phyloP scores from a whole-genome alignment of 2,797 vertebrate species.

The Sylvilagus floridanus region DNA sequence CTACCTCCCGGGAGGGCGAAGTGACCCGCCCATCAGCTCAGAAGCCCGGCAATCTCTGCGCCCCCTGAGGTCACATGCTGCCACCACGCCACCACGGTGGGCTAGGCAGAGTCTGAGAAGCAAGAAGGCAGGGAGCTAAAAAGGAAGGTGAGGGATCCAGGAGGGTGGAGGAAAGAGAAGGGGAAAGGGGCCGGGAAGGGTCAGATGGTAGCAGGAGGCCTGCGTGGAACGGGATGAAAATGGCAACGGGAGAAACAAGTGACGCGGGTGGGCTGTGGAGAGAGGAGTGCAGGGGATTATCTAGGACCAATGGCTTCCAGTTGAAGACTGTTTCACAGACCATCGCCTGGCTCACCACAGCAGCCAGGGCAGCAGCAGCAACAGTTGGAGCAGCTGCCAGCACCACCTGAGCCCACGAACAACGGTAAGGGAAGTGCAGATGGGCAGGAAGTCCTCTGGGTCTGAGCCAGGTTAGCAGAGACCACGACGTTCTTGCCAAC shows the following conservation, averaged over 20 bases:
- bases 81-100: rapidly evolving
- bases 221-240: not conserved
- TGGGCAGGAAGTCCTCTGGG: conserved; percentile 74
- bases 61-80: not conserved
- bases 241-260: not conserved
- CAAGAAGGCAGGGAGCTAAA: too few species aligned
- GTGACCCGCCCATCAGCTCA: not conserved
- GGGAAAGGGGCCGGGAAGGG: not conserved
- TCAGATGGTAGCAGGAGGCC: not conserved
- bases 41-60: not conserved
- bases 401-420: conserved; percentile 62
- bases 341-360: conserved; percentile 51
- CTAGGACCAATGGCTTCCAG: not conserved
- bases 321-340: conserved; percentile 51
- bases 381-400: conserved; percentile 74
- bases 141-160: not conserved
- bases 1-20: not conserved
- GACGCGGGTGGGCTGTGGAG: too few species aligned
- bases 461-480: conserved; percentile 38
- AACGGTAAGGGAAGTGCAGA: conserved; percentile 69
- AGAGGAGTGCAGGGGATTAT: not conserved
- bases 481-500: not conserved
- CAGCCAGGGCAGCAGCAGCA: not conserved
- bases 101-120: not conserved
- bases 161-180: not conserved